Evolutionary conservation across 2,888 invertebrate genomes (phyloP), one percentile per base, ranked within the genome.

Genomic region (Agonopterix arenella): DNA sequence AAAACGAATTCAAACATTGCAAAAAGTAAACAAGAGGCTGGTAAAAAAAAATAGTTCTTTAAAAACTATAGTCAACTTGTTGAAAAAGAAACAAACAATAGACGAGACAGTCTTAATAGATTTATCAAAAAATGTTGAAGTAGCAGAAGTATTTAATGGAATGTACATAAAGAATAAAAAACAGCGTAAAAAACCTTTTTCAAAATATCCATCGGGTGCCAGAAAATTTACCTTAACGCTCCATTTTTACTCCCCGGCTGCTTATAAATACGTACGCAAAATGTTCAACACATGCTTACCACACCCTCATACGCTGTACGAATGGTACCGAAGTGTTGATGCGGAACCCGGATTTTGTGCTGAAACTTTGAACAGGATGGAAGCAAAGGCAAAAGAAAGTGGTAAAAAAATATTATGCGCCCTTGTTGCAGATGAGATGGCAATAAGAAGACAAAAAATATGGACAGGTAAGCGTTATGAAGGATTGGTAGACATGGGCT

Each of bases 161-260:
- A 45, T 49, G 44, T 49, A 45, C 49, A 16, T 49, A 18, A 45
- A 49, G 10, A 13, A 18, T 18, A 18, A 18, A 18, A 18, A 18
- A 18, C 16, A 16, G 16, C 16, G 16, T 16, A 18, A 18, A 18
- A 18, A 4, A 18, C 18, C 18, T 4, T 18, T 18, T 18, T 18
- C 18, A 18, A 18, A 18, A 4, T 18, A 18, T 4, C 18, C 18
- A 1, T 3, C 18, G 3, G 18, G 18, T 18, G 18, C 18, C 18
- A 2, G 18, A 18, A 18, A 18, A 18, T 18, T 18, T 18, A 3
- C 18, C 4, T 4, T 18, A 4, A 18, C 36, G 36, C 36, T 45
- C 1, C 50, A 50, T 47, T 51, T 51, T 42, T 45, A 51, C n/a
- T 45, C 47, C n/a, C 51, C 47, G 28, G 48, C 45, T 16, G 48